These are phyloP conservation scores for Cosmorhoe ocellata DNA, from an alignment of 2,888 invertebrate species.

Conservation along the genomic window DNA sequence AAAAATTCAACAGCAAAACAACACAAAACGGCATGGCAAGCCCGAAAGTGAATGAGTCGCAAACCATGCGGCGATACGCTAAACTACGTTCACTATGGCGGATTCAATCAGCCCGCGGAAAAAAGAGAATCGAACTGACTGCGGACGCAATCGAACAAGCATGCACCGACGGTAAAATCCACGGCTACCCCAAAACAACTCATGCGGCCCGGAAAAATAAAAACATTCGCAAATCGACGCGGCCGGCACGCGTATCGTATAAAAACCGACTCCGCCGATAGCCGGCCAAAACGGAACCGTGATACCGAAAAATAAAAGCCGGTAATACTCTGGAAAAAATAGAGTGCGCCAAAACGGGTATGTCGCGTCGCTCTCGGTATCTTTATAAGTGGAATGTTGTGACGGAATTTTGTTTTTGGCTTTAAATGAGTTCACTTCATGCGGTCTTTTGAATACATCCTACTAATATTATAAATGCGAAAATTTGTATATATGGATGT, in stretches of 20 bases:
- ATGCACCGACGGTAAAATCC: constrained; percentile 70
- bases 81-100: constrained; percentile 78
- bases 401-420: constrained; percentile 37
- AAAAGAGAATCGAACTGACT: constrained; percentile 66
- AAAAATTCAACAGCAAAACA: constrained; percentile 45
- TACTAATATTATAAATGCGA: too few relatives aligned
- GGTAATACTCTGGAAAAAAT: constrained; percentile 75
- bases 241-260: constrained; percentile 66
- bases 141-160: constrained; percentile 76
- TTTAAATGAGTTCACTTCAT: constrained; percentile 15
- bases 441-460: too few relatives aligned
- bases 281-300: constrained; percentile 79
- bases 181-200: constrained; percentile 78
- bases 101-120: constrained; percentile 73
- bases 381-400: constrained; percentile 60
- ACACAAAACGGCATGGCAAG: constrained; percentile 36
- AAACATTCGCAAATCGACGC: constrained; percentile 76
- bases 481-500: too few relatives aligned
- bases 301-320: constrained; percentile 81
- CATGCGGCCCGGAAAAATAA: constrained; percentile 70
- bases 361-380: constrained; percentile 54
- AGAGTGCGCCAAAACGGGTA: constrained; percentile 58
- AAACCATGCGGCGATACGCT: constrained; percentile 63
- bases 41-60: constrained; percentile 72
- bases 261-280: constrained; percentile 76